These are phyloP conservation scores for Neotoxoptera formosana DNA, from an alignment of 1,140 invertebrate genomes.

Conservation along the genomic window DNA sequence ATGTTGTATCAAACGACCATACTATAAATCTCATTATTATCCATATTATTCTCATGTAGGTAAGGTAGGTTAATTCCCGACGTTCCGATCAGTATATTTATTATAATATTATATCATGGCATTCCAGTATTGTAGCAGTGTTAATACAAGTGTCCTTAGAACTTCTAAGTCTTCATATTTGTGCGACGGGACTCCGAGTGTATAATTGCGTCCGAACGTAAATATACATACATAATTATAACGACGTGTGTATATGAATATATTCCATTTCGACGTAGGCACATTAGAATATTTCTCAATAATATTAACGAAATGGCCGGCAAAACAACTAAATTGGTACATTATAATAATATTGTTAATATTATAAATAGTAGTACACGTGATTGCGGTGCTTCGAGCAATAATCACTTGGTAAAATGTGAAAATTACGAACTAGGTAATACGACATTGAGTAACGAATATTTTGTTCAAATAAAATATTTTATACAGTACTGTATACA, in stretches of 20 bases:
- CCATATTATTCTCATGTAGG: neutral
- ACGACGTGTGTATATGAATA: neutral
- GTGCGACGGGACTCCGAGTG: neutral
- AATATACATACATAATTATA: neutral
- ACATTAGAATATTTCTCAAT: conserved; percentile 6
- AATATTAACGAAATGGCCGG: neutral
- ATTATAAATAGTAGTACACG: neutral
- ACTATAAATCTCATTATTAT: neutral
- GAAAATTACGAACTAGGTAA: too few relatives aligned
- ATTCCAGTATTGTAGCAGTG: neutral
- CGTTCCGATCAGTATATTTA: neutral
- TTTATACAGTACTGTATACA: too few relatives aligned
- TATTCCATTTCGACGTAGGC: neutral
- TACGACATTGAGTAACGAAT: too few relatives aligned
- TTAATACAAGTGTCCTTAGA: neutral
- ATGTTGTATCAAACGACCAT: neutral
- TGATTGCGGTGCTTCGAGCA: neutral
- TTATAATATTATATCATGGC: too few relatives aligned
- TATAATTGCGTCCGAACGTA: neutral
- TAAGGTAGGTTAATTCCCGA: neutral
- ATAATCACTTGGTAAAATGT: too few relatives aligned
- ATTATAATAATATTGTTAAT: neutral
- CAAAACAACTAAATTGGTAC: neutral
- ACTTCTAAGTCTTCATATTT: neutral
- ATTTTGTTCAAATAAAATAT: too few relatives aligned